Percentiles rank a stretch among this genome's conserved stretches.
These are phyloP conservation scores for Rhinolophus sinicus DNA, from an alignment of 2,113 vertebrate species.

Conservation along the genomic window DNA sequence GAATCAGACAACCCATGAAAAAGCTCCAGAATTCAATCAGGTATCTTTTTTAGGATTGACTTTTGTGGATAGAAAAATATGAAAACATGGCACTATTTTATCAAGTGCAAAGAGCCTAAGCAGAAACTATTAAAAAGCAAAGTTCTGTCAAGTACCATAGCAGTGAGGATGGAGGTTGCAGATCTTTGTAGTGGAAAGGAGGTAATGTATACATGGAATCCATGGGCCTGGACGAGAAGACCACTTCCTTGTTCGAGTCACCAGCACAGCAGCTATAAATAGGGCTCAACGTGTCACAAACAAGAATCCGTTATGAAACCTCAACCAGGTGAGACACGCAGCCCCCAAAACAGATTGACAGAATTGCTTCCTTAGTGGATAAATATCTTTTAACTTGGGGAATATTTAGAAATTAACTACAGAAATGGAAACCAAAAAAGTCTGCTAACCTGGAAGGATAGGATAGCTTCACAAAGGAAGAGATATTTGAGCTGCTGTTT, in stretches of 20 bases:
- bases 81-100: constrained; percentile 40
- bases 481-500: not conserved
- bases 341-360: not conserved
- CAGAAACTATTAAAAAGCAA: constrained; percentile 18
- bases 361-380: not conserved
- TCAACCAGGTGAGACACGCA: not conserved
- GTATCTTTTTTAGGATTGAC: not conserved
- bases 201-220: not conserved
- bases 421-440: not conserved
- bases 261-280: not conserved
- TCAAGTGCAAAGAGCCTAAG: not conserved
- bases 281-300: not conserved
- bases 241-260: not conserved
- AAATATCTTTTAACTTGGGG: not conserved
- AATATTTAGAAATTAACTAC: constrained; percentile 14
- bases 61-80: constrained; percentile 29
- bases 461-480: not conserved
- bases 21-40: not conserved
- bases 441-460: not conserved
- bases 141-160: not conserved
- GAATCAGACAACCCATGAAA: not conserved
- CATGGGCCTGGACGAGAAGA: not conserved
- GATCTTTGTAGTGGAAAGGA: not conserved
- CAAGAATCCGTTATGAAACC: not conserved
- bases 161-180: not conserved